phyloP scores from a whole-genome alignment of 2,797 vertebrate genomes.

The Euthynnus affinis region DNA sequence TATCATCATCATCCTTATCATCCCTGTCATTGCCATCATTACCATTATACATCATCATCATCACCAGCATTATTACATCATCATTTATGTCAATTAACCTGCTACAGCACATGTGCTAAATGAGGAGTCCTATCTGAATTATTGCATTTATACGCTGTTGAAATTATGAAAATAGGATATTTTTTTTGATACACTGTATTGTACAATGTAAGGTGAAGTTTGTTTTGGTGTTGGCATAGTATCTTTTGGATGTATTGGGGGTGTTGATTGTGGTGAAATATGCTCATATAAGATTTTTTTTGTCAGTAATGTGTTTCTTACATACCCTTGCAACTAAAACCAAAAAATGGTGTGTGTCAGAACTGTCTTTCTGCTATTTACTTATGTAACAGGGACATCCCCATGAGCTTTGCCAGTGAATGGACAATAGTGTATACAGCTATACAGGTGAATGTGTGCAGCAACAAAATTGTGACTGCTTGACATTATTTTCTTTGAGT shows the following conservation, averaged over 20 bases:
- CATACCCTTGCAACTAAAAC: constrained; percentile 44
- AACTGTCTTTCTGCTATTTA: constrained; percentile 53
- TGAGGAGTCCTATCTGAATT: constrained; percentile 86
- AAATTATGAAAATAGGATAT: constrained; percentile 84
- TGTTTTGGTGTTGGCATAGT: constrained; percentile 70
- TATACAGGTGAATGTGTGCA: constrained; percentile 60
- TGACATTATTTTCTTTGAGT: constrained; percentile 22
- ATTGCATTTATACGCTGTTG: constrained; percentile 93
- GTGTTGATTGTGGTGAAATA: constrained; percentile 60
- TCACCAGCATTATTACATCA: constrained; percentile 58
- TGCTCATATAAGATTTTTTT: constrained; percentile 56
- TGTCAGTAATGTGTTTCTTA: constrained; percentile 44
- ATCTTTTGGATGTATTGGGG: constrained; percentile 62
- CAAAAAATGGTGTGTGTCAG: constrained; percentile 31
- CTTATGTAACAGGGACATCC: constrained; percentile 45
- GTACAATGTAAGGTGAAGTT: constrained; percentile 78
- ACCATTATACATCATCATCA: constrained; percentile 66
- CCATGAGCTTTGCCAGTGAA: constrained; percentile 52
- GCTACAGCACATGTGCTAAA: constrained; percentile 85
- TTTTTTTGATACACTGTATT: constrained; percentile 78
- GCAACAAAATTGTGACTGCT: constrained; percentile 22
- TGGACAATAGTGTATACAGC: constrained; percentile 51
- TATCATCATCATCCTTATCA: constrained; percentile 56
- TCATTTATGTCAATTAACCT: constrained; percentile 74
- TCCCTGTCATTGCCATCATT: constrained; percentile 52